phyloP scores from a whole-genome alignment of 1,140 invertebrate species.

The Temnothorax longispinosus region DNA sequence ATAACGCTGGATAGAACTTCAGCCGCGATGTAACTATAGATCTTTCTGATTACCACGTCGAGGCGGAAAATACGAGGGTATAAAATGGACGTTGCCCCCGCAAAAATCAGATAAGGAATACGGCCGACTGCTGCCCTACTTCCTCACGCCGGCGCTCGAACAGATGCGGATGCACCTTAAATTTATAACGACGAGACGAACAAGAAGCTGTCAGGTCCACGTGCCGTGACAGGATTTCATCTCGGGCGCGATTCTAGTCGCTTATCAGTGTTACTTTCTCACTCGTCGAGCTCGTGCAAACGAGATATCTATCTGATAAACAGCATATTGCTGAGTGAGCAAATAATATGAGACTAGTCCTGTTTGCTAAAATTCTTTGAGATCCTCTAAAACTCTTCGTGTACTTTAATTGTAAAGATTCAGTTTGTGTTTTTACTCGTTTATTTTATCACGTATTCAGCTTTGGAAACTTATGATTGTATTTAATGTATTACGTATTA shows the following conservation, averaged over 20 bases:
- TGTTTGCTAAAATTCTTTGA: neutral
- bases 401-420: neutral
- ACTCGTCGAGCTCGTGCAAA: neutral
- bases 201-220: constrained; percentile 41
- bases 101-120: constrained; percentile 70
- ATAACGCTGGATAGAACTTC: constrained; percentile 46
- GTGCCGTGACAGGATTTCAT: constrained; percentile 22
- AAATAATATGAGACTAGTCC: neutral
- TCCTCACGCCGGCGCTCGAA: constrained; percentile 17
- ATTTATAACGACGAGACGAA: constrained; percentile 57
- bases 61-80: constrained; percentile 54
- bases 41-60: constrained; percentile 59
- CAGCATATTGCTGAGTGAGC: neutral
- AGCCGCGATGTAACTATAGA: constrained; percentile 57
- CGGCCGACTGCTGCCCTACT: constrained; percentile 51
- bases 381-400: neutral
- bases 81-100: constrained; percentile 57
- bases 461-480: neutral
- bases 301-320: constrained; percentile 28
- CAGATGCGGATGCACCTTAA: constrained; percentile 56
- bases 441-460: neutral
- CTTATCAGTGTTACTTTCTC: constrained; percentile 6
- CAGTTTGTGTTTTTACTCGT: neutral
- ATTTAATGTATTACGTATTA: neutral
- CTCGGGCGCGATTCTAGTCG: neutral